Base-by-base conservation (phyloP, 2,797 vertebrate species). In the Tokudaia tokunoshimensis region DNA sequence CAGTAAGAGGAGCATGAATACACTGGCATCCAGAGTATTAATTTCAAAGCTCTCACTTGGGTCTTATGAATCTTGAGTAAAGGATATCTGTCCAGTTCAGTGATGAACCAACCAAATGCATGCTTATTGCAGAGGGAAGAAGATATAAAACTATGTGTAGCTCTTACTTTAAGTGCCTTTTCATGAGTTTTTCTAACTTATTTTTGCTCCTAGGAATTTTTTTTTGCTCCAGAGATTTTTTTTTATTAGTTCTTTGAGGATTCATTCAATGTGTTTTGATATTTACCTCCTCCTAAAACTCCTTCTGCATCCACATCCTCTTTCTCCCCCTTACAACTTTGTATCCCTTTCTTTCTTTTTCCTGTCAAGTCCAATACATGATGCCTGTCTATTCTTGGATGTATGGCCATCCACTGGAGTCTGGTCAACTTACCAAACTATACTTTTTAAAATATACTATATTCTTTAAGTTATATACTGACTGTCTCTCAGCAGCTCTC, bases 41-140 rank as follows among this genome's bases (percentile, higher is more conserved):
- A 95, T 78, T 95, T 6, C 44, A 95, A 84, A 88, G 52, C 74
- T 88, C 50, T 75, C 59, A 61, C 88, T 88, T 82, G 22, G 13
- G 15, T 74, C 76, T 61, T 72, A n/a, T 1, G 22, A 93, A 72
- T 13, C 52, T 80, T 6, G 41, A 83, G 22, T 59, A 52, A 86
- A 91, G 80, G 17, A 31, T 1, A 15, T 47, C 34, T 67, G 83
- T 70, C 76, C 37, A 92, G 26, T 74, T 70, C 37, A 41, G 0
- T 89, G 8, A n/a, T 55, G 52, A 92, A 3, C n/a, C 19, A 89
- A 92, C 55, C 10, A 91, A 76, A 6, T 50, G 2, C 22, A 55
- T 37, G 59, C 61, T 29, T 47, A 31, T 61, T 52, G 63, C 47
- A 89, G n/a, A 81, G 70, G 57, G 13, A 88, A 79, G 57, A 20